Evolutionary conservation across 2,113 vertebrate genomes (phyloP).

Genomic region (Periophthalmodon schlosseri): DNA sequence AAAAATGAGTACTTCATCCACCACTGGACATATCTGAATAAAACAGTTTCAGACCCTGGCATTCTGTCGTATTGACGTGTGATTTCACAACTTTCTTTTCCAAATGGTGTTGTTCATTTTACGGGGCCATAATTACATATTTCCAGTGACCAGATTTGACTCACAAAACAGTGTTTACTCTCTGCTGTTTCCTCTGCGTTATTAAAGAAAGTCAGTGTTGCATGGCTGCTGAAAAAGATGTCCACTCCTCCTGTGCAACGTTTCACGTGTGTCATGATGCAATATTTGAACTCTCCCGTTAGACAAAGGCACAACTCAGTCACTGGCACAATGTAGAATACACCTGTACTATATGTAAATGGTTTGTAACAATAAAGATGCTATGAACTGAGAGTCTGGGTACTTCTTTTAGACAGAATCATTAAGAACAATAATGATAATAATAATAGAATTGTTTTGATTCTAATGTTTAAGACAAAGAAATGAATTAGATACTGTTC

Average conservation of each 20-base stretch:
- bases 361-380: slow-evolving; percentile 34
- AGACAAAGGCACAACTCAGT: slow-evolving; percentile 31
- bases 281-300: slow-evolving; percentile 6
- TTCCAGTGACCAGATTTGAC: neutral
- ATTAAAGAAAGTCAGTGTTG: slow-evolving; percentile 6
- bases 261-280: slow-evolving; percentile 20
- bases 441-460: too few species aligned
- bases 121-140: neutral
- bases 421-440: too few species aligned
- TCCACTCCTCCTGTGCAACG: neutral
- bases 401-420: neutral
- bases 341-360: slow-evolving; percentile 41
- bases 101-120: neutral
- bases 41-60: neutral
- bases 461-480: too few species aligned
- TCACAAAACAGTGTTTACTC: neutral
- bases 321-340: slow-evolving; percentile 50
- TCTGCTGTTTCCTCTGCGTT: neutral
- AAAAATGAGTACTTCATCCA: too few species aligned
- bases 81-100: neutral
- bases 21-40: too few species aligned
- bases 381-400: neutral
- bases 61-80: neutral
- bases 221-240: slow-evolving; percentile 40
- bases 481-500: too few species aligned